phyloP scores from a whole-genome alignment of 2,888 invertebrate genomes.

The Coleophora flavipennella region DNA sequence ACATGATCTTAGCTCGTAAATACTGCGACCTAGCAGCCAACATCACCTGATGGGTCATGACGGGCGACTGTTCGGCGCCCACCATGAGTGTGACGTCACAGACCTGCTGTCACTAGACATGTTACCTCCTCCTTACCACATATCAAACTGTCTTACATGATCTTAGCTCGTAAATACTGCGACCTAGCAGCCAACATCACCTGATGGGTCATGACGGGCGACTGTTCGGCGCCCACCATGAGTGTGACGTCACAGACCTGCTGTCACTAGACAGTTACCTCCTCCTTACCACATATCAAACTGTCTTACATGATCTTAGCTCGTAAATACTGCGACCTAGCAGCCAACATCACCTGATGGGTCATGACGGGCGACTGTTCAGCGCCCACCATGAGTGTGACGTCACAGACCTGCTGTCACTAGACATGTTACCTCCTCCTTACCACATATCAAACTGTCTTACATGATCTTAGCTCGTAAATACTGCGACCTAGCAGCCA shows the following conservation, averaged over 20 bases:
- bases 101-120: too few relatives aligned
- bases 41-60: too few relatives aligned
- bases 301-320: constrained; percentile 63
- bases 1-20: too few relatives aligned
- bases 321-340: constrained; percentile 86
- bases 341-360: constrained; percentile 91
- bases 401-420: constrained; percentile 91
- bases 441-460: too few relatives aligned
- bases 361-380: constrained; percentile 83
- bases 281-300: neutral
- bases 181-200: constrained; percentile 93
- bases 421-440: too few relatives aligned
- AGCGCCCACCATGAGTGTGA: constrained; percentile 86
- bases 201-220: constrained; percentile 85
- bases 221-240: constrained; percentile 82
- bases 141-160: constrained; percentile 34
- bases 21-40: too few relatives aligned
- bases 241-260: constrained; percentile 94
- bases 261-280: constrained; percentile 51
- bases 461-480: constrained; percentile 75
- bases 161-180: constrained; percentile 79
- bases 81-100: too few relatives aligned
- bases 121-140: too few relatives aligned
- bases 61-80: too few relatives aligned
- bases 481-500: constrained; percentile 90